Evolutionary conservation across 2,888 invertebrate species (phyloP).

Genomic region (Tipula unca): DNA sequence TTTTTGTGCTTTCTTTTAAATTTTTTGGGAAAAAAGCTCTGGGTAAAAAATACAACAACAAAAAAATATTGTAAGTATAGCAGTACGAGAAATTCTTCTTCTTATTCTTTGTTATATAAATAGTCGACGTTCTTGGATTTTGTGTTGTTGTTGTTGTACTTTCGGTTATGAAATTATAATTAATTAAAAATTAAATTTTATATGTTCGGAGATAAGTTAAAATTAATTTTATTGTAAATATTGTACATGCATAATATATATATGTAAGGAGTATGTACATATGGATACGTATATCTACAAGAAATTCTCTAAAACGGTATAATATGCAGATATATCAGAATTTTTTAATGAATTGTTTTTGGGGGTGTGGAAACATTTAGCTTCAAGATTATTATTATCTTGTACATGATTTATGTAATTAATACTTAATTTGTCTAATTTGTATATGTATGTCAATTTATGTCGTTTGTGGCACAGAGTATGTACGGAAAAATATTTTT

Average conservation of each 20-base stretch:
- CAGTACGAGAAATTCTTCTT: not conserved
- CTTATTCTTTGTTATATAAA: not conserved
- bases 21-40: not conserved
- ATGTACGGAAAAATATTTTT: no score
- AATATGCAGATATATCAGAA: not conserved
- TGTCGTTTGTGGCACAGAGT: no score
- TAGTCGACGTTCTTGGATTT: not conserved
- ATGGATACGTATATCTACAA: not conserved
- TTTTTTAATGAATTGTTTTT: not conserved
- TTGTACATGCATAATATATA: not conserved
- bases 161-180: conserved; percentile 8
- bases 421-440: not conserved
- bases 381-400: not conserved
- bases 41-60: not conserved
- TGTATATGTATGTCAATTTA: not conserved
- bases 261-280: not conserved
- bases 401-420: conserved; percentile 8
- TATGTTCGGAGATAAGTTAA: conserved; percentile 14
- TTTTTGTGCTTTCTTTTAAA: not conserved
- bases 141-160: not conserved
- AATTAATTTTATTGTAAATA: conserved; percentile 14
- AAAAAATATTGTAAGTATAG: not conserved
- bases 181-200: not conserved
- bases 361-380: not conserved
- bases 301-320: not conserved